Base-by-base conservation (phyloP, 2,113 vertebrate genomes). In the Puntigrus tetrazona region DNA sequence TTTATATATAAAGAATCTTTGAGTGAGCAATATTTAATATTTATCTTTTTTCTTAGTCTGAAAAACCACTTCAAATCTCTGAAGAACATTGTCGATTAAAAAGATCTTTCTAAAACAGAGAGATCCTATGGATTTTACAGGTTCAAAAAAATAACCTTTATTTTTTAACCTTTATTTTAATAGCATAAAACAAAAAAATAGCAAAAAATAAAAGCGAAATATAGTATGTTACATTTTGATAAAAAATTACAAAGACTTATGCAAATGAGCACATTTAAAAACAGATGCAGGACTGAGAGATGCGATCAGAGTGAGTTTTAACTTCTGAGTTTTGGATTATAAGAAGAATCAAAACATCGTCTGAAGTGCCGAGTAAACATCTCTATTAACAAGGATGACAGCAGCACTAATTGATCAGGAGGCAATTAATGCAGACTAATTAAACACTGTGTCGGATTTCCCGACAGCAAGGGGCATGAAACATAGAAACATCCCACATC, bases 311-410 rank as follows among this genome's bases (percentile, higher is more conserved):
- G 67, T 22, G 79, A 77, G 36, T 41, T 52, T n/a, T 50, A 7
- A 41, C 57, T 61, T 77, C 34, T 47, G 18, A 31, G 25, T 4
- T 50, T 59, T 72, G 31, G 61, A 74, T 84, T 84, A 80, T 36
- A 55, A 67, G 74, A 52, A 80, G 18, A 65, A 79, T 41, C 70
- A 75, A 73, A 86, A 76, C 29, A 45, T 29, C 11, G n/a, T 22
- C 43, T 45, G 34, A 25, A 80, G 73, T 57, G 70, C 29, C 5
- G 16, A 79, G 52, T 75, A 55, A 81, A 86, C 57, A 55, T 65
- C 47, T 77, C 82, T 55, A 85, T 85, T 80, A 85, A 52, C 7
- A 55, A 84, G 55, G 65, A 72, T 55, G 70, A 84, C 59, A 75
- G 25, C 25, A 22, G 18, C 67, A 75, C 43, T 61, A 81, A 86